Percentiles rank a stretch among this genome's conserved stretches.
These are phyloP conservation scores for Pimephales promelas DNA, from an alignment of 2,113 vertebrate species.

Conservation along the genomic window DNA sequence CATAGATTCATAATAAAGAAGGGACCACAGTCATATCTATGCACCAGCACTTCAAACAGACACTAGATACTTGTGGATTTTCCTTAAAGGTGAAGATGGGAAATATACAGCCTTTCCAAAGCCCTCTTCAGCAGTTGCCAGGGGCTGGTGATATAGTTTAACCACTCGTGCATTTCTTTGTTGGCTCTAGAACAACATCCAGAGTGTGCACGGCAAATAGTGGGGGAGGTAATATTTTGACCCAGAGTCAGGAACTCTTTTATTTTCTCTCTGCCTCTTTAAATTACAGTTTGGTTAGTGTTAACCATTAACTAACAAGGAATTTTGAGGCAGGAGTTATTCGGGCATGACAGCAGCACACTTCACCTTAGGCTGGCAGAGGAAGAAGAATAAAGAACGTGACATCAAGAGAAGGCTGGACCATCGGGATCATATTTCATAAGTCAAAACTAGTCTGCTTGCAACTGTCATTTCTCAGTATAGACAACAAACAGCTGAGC, in stretches of 20 bases:
- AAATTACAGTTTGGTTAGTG: constrained; percentile 64
- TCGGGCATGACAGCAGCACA: constrained; percentile 37
- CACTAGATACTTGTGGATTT: constrained; percentile 19
- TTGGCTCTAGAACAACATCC: constrained; percentile 64
- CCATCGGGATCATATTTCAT: constrained; percentile 5
- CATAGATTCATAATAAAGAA: background rate
- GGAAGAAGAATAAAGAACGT: background rate
- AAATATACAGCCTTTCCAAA: background rate
- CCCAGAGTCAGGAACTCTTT: constrained; percentile 47
- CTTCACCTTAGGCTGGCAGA: constrained; percentile 31
- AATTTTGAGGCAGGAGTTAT: constrained; percentile 57
- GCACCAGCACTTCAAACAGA: background rate
- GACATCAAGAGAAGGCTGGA: too few species aligned
- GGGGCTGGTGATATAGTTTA: constrained; percentile 58
- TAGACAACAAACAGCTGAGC: background rate
- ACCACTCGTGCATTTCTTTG: constrained; percentile 59
- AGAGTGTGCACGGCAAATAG: constrained; percentile 71
- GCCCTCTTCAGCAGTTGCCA: constrained; percentile 53
- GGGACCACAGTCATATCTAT: background rate
- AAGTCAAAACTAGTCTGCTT: background rate
- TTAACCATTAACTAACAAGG: constrained; percentile 69
- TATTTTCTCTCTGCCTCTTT: constrained; percentile 55
- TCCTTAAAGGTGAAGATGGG: constrained; percentile 17
- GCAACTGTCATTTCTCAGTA: background rate
- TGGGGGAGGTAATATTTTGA: constrained; percentile 63